Conservation (phyloP, 2,797 vertebrate species). For the Odontamblyopus rebecca region DNA sequence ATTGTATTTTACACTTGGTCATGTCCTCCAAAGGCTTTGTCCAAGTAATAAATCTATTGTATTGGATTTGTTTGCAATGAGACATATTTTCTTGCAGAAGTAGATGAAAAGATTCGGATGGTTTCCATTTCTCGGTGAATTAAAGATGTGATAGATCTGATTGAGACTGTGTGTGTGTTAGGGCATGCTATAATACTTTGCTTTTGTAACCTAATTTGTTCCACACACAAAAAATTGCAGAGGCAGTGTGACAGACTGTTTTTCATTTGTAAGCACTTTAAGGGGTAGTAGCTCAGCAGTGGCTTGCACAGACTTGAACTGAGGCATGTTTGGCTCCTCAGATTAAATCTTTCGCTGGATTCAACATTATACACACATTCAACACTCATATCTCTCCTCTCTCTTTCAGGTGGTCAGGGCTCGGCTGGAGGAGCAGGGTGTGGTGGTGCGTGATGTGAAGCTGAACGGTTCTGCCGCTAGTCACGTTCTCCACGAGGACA, state of each 20-base stretch:
- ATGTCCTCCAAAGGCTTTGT: background rate
- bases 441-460: constrained; percentile 81
- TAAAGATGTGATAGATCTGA: background rate
- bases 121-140: background rate
- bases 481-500: constrained; percentile 90
- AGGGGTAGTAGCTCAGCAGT: background rate
- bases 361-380: background rate
- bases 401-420: constrained; percentile 84
- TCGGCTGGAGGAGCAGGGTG: constrained; percentile 86
- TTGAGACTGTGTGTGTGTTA: constrained; percentile 1
- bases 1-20: background rate
- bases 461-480: constrained; percentile 92
- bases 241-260: background rate
- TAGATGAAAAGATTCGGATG: background rate
- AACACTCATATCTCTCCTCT: constrained; percentile 25
- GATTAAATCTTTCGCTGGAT: constrained; percentile 20
- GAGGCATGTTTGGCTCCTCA: constrained; percentile 10
- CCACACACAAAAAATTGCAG: constrained; percentile 1
- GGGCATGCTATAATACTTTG: background rate
- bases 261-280: constrained; percentile 7
- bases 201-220: constrained; percentile 1
- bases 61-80: background rate
- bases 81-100: background rate
- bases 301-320: constrained; percentile 25
- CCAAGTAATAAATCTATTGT: background rate